Conservation (phyloP, 1,140 invertebrate genomes). For the Hyles euphorbiae region DNA sequence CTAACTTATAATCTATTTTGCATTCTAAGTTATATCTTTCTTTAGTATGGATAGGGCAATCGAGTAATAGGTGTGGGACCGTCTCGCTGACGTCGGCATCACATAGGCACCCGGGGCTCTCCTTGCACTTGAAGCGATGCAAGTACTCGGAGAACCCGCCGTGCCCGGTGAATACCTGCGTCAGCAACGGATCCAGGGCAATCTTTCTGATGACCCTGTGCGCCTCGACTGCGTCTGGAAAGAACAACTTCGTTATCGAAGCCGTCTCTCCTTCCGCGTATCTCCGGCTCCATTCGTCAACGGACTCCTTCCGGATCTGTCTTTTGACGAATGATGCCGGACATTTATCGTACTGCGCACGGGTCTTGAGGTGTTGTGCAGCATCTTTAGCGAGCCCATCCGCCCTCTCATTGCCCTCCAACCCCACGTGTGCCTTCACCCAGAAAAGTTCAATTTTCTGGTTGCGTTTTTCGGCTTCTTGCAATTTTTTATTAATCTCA, state of each 20-base stretch:
- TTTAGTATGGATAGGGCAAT: not conserved
- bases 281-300: too few relatives aligned
- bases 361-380: not conserved
- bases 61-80: not conserved
- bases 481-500: too few relatives aligned
- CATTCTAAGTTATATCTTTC: too few relatives aligned
- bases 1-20: too few relatives aligned
- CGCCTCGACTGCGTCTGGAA: too few relatives aligned
- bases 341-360: not conserved
- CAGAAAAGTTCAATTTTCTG: not conserved
- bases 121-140: too few relatives aligned
- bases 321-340: too few relatives aligned
- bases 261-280: too few relatives aligned
- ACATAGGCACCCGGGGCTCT: not conserved
- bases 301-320: too few relatives aligned
- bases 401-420: not conserved
- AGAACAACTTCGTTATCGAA: too few relatives aligned
- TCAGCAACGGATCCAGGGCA: not conserved
- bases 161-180: not conserved
- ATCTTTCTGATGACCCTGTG: too few relatives aligned
- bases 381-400: not conserved
- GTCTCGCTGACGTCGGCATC: not conserved
- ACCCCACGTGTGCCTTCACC: not conserved
- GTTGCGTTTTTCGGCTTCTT: not conserved
- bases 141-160: too few relatives aligned